Percentiles rank a stretch among this genome's conserved stretches.
phyloP scores from a whole-genome alignment of 2,888 invertebrate genomes.

The Trissonchulus sp. region DNA sequence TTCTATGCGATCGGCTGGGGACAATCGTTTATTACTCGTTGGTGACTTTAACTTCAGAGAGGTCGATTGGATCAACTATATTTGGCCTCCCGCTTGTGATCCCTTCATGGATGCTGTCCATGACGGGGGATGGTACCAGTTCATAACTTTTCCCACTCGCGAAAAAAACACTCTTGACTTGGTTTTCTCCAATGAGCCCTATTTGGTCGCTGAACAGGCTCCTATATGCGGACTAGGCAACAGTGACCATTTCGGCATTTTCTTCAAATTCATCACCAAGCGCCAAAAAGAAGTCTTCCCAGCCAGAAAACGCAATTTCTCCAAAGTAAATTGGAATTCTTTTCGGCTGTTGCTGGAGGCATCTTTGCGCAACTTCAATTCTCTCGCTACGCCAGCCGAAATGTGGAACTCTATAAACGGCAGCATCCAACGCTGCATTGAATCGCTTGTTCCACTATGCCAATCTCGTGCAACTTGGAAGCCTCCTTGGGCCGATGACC shows the following conservation, averaged over 20 bases:
- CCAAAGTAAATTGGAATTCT: not conserved
- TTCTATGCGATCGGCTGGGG: not conserved
- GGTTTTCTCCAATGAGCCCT: not conserved
- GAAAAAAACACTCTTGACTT: not conserved
- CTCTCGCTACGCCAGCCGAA: not conserved
- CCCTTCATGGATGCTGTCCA: too few species aligned
- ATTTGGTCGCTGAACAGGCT: not conserved
- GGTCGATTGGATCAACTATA: not conserved
- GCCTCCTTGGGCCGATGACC: not conserved
- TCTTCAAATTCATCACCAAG: not conserved
- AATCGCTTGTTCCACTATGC: not conserved
- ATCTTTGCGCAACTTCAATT: not conserved
- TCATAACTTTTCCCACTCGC: not conserved
- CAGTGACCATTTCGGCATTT: constrained; percentile 6
- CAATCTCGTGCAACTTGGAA: not conserved
- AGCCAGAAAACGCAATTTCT: constrained; percentile 3
- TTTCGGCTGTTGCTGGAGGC: not conserved
- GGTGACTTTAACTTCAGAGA: too few species aligned
- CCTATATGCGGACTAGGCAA: not conserved
- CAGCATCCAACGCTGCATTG: constrained; percentile 9
- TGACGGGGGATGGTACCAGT: not conserved
- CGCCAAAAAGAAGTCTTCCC: too few species aligned
- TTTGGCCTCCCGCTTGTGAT: too few species aligned
- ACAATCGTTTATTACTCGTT: not conserved
- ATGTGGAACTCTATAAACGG: not conserved